Evolutionary conservation across 2,888 invertebrate species (phyloP), one percentile per base, ranked within the genome.

Genomic region (Meteorus colon): DNA sequence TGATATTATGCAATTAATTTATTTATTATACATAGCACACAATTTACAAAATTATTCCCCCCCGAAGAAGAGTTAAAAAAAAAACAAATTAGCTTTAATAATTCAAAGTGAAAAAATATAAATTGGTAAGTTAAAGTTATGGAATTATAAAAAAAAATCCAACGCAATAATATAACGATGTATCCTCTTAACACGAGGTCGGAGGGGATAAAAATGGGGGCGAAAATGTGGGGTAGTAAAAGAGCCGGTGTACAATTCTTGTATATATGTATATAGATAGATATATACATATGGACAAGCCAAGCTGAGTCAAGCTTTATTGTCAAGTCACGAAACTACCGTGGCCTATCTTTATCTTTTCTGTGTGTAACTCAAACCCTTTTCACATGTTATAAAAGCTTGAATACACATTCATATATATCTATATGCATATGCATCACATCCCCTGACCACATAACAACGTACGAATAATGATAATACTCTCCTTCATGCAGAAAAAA

Each of bases 261-360:
- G 65, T 55, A 55, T 55, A 55, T 55, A n/a, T 51, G 16, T 51
- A 51, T n/a, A 51, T 45, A 45, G 16, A 12, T 45, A 34, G 34
- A 45, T 16, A 6, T 48, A 48, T 48, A 16, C 16, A 48, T 48
- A 76, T 62, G 45, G 71, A 70, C 63, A 73, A 59, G 41, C n/a
- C 55, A 83, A 85, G 84, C 84, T 86, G 86, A 86, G 85, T 84
- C 82, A 86, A 87, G 85, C 85, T 88, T 87, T 87, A 89, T 88
- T 88, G 88, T 89, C 87, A 84, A 88, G 89, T 88, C 89, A 86
- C 88, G 88, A 80, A 84, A 83, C 79, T 84, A 84, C 83, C 89
- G 89, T 89, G 89, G 84, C 86, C 87, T 89, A 89, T 89, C 89
- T 89, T 84, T 84, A 87, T 86, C 88, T 88, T 78, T 74, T 41